Conservation (phyloP, 2,888 invertebrate genomes). For the Galeopsomyia nigrocyanea region DNA sequence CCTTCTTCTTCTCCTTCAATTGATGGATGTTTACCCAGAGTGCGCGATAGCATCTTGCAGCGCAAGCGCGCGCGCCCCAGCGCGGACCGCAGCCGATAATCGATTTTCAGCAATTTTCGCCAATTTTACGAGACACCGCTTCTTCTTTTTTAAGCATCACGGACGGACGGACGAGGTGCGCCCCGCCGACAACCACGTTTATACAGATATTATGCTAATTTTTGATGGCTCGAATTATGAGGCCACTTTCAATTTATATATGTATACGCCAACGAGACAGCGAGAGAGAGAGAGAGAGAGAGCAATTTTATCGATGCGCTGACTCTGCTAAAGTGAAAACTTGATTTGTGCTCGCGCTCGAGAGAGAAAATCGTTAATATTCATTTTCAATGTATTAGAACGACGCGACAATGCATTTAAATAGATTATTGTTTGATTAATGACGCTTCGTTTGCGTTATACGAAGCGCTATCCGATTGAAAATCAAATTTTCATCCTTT, state of each 20-base stretch:
- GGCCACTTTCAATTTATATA: no score
- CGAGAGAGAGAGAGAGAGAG: no score
- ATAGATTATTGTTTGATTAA: neutral
- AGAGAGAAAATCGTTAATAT: no score
- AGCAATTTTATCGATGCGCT: no score
- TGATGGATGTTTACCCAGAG: conserved; percentile 66
- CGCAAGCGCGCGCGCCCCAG: neutral
- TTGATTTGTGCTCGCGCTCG: conserved; percentile 21
- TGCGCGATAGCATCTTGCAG: conserved; percentile 34
- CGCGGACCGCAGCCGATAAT: conserved; percentile 30
- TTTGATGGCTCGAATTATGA: neutral
- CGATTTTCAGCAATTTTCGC: conserved; percentile 44
- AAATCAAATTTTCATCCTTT: no score
- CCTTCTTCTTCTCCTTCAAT: conserved; percentile 56
- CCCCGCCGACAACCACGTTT: no score
- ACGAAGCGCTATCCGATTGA: no score
- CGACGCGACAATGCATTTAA: no score
- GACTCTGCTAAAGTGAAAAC: neutral
- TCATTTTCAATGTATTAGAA: no score
- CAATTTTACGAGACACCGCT: conserved; percentile 35
- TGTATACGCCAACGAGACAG: no score
- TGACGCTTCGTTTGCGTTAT: no score
- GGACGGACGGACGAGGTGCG: neutral
- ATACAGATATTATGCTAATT: conserved; percentile 24
- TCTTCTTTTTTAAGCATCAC: neutral